Evolutionary conservation across 1,140 invertebrate species (phyloP).

Genomic region (Tenebrio molitor): DNA sequence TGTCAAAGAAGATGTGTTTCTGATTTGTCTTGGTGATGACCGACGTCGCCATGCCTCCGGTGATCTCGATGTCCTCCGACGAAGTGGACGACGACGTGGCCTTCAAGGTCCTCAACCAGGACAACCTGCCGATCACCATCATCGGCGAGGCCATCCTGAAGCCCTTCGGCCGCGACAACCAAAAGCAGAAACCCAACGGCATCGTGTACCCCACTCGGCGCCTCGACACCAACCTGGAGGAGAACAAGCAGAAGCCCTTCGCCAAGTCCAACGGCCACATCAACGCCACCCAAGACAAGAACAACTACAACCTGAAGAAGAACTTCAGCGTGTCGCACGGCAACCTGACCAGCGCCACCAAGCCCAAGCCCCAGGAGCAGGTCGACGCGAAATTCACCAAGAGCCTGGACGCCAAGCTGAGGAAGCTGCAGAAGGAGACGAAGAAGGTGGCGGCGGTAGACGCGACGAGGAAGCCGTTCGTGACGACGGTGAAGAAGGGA

Average conservation of each 20-base stretch:
- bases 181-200: constrained; percentile 67
- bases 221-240: constrained; percentile 59
- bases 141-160: constrained; percentile 63
- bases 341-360: constrained; percentile 61
- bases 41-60: constrained; percentile 31
- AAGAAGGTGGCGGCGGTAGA: constrained; percentile 54
- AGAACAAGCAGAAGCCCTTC: constrained; percentile 62
- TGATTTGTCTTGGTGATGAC: constrained; percentile 32
- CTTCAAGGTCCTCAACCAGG: constrained; percentile 69
- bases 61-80: constrained; percentile 61
- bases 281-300: constrained; percentile 49
- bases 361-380: constrained; percentile 61
- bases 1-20: constrained; percentile 8
- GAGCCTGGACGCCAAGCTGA: constrained; percentile 75
- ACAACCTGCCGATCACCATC: constrained; percentile 62
- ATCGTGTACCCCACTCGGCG: constrained; percentile 69
- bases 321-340: constrained; percentile 67
- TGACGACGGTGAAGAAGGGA: constrained; percentile 83
- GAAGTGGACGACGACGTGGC: constrained; percentile 65
- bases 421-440: constrained; percentile 71
- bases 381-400: constrained; percentile 72
- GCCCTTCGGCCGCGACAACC: constrained; percentile 61
- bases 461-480: constrained; percentile 71
- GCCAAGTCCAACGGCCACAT: constrained; percentile 63
- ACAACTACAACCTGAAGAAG: constrained; percentile 58